Evolutionary conservation across 1,140 invertebrate species (phyloP).

Genomic region (Calliopsis andreniformis): DNA sequence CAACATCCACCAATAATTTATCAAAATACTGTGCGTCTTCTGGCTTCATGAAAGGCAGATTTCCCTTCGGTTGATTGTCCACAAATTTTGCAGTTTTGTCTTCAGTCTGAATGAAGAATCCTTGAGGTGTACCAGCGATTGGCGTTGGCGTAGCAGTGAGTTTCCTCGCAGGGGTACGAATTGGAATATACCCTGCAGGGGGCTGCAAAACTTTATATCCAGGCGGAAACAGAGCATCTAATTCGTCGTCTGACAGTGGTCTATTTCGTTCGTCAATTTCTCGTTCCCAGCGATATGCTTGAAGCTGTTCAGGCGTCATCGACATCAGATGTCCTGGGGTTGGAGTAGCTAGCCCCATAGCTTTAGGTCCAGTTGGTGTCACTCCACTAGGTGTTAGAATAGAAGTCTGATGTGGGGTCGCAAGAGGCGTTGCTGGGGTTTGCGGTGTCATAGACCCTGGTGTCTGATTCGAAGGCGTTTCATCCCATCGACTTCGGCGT

Average conservation of each 20-base stretch:
- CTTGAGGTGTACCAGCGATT: conserved; percentile 94
- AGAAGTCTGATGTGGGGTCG: conserved; percentile 84
- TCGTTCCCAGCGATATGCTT: conserved; percentile 99
- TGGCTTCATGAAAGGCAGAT: conserved; percentile 99
- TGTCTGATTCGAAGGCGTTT: conserved; percentile 93
- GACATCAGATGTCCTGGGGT: conserved; percentile 96
- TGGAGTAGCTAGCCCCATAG: conserved; percentile 98
- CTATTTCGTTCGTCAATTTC: conserved; percentile 99
- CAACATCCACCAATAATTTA: conserved; percentile 98
- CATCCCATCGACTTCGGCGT: conserved; percentile 94
- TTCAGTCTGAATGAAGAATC: conserved; percentile 97
- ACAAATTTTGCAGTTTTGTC: conserved; percentile 93
- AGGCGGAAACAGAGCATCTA: conserved; percentile 98
- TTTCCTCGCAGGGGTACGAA: conserved; percentile 98
- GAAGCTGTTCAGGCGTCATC: conserved; percentile 99
- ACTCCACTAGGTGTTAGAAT: conserved; percentile 84
- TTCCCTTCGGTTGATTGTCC: conserved; percentile 98
- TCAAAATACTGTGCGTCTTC: conserved; percentile 99
- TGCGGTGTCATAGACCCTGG: conserved; percentile 89
- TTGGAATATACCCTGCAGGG: conserved; percentile 96
- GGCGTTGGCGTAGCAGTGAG: conserved; percentile 99
- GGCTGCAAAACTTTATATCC: conserved; percentile 99
- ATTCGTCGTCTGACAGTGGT: conserved; percentile 97
- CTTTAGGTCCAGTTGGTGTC: conserved; percentile 97
- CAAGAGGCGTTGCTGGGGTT: conserved; percentile 86